Percentiles rank a stretch among this genome's conserved stretches.
Conservation (phyloP, 2,888 invertebrate genomes). For the Glaucopsyche alexis region DNA sequence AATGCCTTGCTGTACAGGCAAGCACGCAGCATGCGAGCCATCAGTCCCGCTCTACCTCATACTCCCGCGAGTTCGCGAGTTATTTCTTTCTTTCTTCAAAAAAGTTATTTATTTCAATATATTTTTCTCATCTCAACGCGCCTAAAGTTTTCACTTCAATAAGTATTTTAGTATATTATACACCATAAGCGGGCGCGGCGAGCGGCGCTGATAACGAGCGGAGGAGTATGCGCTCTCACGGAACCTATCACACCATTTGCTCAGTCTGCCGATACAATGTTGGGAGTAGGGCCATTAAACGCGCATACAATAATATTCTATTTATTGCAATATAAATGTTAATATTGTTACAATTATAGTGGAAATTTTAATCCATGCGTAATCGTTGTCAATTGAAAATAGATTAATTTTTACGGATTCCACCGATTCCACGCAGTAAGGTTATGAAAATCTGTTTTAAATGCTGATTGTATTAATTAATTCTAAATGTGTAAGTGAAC, state of each 20-base stretch:
- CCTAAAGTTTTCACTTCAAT: too few species aligned
- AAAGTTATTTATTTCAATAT: too few species aligned
- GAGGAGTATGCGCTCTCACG: constrained; percentile 36
- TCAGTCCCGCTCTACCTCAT: too few species aligned
- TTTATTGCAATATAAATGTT: not conserved
- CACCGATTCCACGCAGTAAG: not conserved
- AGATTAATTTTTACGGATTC: not conserved
- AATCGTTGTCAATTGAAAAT: too few species aligned
- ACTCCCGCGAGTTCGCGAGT: too few species aligned
- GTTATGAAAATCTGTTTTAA: not conserved
- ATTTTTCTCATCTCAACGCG: too few species aligned
- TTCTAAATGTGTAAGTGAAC: too few species aligned
- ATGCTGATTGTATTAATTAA: not conserved
- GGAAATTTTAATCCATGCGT: too few species aligned
- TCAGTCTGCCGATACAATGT: constrained; percentile 30
- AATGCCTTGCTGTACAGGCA: too few species aligned
- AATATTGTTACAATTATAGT: not conserved
- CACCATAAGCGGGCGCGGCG: not conserved
- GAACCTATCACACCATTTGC: constrained; percentile 35
- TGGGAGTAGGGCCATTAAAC: constrained; percentile 30
- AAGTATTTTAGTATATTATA: too few species aligned
- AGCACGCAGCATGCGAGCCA: too few species aligned
- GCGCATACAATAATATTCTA: not conserved
- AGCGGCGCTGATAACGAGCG: not conserved
- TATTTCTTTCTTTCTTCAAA: too few species aligned